A percentile compares a stretch with the other conserved stretches of the same genome.
phyloP scores from a whole-genome alignment of 2,888 invertebrate genomes.

The Torymus aiolomorphi region DNA sequence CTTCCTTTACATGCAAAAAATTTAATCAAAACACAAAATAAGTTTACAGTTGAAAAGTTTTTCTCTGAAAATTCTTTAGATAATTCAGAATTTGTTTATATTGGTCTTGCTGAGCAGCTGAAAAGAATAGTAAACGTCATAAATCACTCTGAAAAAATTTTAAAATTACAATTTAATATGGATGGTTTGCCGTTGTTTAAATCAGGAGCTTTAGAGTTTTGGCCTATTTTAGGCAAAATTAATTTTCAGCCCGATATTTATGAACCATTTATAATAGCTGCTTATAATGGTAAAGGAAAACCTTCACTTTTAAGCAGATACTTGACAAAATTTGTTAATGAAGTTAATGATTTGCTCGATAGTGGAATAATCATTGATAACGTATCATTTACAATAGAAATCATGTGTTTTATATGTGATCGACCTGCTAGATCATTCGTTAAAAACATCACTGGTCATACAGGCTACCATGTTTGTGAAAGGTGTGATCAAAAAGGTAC shows the following conservation, averaged over 20 bases:
- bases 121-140: too few relatives aligned
- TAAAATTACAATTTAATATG: conserved; percentile 47
- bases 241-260: conserved; percentile 54
- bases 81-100: too few relatives aligned
- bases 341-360: conserved; percentile 1
- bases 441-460: conserved; percentile 56
- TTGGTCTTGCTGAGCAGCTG: too few relatives aligned
- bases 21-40: too few relatives aligned
- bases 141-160: too few relatives aligned
- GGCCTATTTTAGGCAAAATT: conserved; percentile 59
- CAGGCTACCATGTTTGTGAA: conserved; percentile 57
- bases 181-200: conserved; percentile 57
- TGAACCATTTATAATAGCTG: conserved; percentile 55
- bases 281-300: background rate
- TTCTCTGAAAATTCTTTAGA: too few relatives aligned
- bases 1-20: too few relatives aligned
- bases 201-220: conserved; percentile 53
- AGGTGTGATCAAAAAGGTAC: conserved; percentile 53
- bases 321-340: background rate
- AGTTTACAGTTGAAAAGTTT: too few relatives aligned
- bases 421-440: conserved; percentile 57
- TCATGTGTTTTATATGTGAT: conserved; percentile 57
- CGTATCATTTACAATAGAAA: conserved; percentile 28
- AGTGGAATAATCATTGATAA: conserved; percentile 17
- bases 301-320: background rate